Evolutionary conservation across 2,888 invertebrate genomes (phyloP), one percentile per base, ranked within the genome.

Genomic region (Drosophila imparisetae): DNA sequence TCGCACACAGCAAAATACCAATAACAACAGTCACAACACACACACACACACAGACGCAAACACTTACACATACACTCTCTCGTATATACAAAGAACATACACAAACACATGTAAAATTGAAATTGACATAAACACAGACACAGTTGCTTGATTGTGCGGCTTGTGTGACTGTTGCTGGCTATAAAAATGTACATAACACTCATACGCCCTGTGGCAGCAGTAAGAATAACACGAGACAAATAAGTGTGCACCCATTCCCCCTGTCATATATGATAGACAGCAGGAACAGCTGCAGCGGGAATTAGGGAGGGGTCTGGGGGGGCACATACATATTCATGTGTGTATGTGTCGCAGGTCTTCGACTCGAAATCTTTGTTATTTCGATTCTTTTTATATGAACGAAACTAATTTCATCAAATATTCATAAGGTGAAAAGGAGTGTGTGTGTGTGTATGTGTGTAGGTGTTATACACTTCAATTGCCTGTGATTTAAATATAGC

Each of bases 151-250:
- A 82, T 89, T 86, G 80, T 84, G 87, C 69, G 80, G 80, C 79
- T 87, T 88, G 81, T 90, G 69, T 80, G 76, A 72, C 80, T 89
- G 83, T 83, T 79, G 78, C 80, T 77, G 76, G 55, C 79, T 70
- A 81, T 88, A 86, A 86, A 86, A 84, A 76, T 61, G 68, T 72
- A 72, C 69, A 83, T 67, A 67, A 71, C 68, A 84, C 84, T 89
- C 89, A 86, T 87, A 89, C 89, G 89, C 73, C 81, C 61, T 76
- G 85, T 82, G 83, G 83, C 71, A 77, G 70, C 71, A 75, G 71
- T 61, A 61, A 67, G 68, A 72, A 70, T 58, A 75, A 67, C 58
- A 58, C 42, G 52, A 50, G 71, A 67, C 61, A 72, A 78, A 66
- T 78, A 69, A 58, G 61, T 71, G 54, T 55, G 40, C 27, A 0